Evolutionary conservation across 2,113 vertebrate species (phyloP).

Genomic region (Cyprinodon tularosa): DNA sequence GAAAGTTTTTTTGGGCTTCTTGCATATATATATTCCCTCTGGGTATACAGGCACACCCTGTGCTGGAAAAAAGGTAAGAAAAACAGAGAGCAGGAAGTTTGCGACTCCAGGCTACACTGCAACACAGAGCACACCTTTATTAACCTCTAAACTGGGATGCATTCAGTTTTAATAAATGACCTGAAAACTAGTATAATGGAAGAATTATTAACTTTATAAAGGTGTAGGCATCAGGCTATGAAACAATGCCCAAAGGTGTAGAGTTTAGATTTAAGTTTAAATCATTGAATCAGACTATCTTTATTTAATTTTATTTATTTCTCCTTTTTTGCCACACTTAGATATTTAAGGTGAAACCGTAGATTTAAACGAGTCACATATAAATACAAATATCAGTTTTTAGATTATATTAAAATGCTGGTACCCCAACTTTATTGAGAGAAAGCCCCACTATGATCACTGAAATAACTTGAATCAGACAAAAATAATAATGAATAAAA

Average conservation of each 20-base stretch:
- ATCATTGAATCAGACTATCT: not conserved
- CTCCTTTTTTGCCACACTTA: too few species aligned
- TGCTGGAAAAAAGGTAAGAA: slow-evolving; percentile 4
- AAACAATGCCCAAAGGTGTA: too few species aligned
- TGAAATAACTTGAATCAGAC: too few species aligned
- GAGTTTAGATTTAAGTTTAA: not conserved
- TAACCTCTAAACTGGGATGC: not conserved
- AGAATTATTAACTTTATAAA: not conserved
- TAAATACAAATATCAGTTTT: too few species aligned
- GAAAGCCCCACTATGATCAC: too few species aligned
- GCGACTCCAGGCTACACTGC: not conserved
- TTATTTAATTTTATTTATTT: too few species aligned
- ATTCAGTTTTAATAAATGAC: not conserved
- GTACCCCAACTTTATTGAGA: too few species aligned
- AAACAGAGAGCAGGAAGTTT: slow-evolving; percentile 14
- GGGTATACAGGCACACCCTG: not conserved
- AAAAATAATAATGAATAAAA: too few species aligned
- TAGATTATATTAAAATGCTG: too few species aligned
- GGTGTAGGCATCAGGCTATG: not conserved
- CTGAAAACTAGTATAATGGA: not conserved
- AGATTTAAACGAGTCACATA: too few species aligned
- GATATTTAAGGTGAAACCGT: too few species aligned
- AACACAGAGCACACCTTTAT: not conserved
- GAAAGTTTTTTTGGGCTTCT: not conserved
- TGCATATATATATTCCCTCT: not conserved